Evolutionary conservation across 2,888 invertebrate genomes (phyloP).

Genomic region (Drosophila neonasuta): DNA sequence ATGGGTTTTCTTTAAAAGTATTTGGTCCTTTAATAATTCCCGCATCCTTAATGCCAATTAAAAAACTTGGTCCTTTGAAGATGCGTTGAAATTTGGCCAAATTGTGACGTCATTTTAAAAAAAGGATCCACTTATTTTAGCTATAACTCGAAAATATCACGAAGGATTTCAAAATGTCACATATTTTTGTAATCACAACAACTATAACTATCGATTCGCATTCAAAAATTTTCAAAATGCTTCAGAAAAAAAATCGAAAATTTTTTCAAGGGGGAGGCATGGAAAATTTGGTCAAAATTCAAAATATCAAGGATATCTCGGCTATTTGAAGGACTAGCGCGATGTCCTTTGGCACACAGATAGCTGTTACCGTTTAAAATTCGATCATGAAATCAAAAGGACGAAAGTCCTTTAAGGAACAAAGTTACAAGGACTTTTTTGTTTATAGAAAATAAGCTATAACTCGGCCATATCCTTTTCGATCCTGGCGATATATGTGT

Average conservation of each 20-base stretch:
- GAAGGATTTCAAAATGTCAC: neutral
- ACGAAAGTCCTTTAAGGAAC: neutral
- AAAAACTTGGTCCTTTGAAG: too few species aligned
- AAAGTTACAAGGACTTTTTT: slow-evolving; percentile 2
- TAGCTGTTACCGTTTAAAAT: neutral
- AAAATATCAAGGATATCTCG: neutral
- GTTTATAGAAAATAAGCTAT: neutral
- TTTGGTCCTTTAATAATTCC: too few species aligned
- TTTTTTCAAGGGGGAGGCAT: neutral
- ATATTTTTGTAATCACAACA: neutral
- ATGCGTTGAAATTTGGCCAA: too few species aligned
- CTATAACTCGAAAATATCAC: neutral
- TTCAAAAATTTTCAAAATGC: neutral
- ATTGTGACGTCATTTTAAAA: too few species aligned
- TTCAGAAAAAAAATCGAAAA: neutral
- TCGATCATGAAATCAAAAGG: neutral
- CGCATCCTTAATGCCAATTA: too few species aligned
- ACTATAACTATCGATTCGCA: neutral
- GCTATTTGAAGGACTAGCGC: neutral
- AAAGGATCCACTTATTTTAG: neutral
- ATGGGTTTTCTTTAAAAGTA: too few species aligned
- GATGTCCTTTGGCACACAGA: neutral
- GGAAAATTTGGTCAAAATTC: neutral
- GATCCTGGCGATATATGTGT: neutral
- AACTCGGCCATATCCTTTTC: neutral